Evolutionary conservation across 2,888 invertebrate genomes (phyloP), one percentile per base, ranked within the genome.

Genomic region (Limnephilus auricula): DNA sequence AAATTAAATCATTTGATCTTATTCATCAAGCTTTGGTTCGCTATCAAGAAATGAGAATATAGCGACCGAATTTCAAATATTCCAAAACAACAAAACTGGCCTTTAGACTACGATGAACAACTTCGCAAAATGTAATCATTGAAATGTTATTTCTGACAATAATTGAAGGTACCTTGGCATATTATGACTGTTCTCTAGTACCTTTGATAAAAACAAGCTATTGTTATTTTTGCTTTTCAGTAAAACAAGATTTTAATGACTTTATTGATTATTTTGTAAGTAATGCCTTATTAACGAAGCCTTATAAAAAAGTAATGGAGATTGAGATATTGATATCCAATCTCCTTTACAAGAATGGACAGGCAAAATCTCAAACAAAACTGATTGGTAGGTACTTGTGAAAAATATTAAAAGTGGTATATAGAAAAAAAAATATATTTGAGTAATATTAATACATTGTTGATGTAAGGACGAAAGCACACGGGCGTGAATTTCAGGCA

Each of bases 1-100:
- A 31, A 80, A 80, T 80, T 80, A 80, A 80, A 80, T 80, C 80
- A 32, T 80, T 32, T 32, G 80, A 80, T 18, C 80, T 80, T 15
- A 80, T 80, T 80, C 80, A 80, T 18, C 15, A 80, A 80, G 80
- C 32, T 0, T 32, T 18, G 32, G 32, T 80, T 80, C 2, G 65
- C 65, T 80, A 31, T 31, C 80, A 80, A 80, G 32, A 32, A 80
- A 25, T 80, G 80, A 15, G 80, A 31, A 31, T 31, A 80, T 31
- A 32, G 80, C 9, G 4, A 80, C 80, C 31, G 13, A 18, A 80
- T 32, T 80, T 80, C 80, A 80, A 80, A 80, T 32, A 32, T 31
- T 80, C 80, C 32, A 18, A 65, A n/a, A 9, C 65, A 65, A 65
- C n/a, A n/a, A 9, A 65, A 65, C 25, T 65, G 65, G 65, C 65